Evolutionary conservation across 2,797 vertebrate genomes (phyloP).

Genomic region (Tinamus major): DNA sequence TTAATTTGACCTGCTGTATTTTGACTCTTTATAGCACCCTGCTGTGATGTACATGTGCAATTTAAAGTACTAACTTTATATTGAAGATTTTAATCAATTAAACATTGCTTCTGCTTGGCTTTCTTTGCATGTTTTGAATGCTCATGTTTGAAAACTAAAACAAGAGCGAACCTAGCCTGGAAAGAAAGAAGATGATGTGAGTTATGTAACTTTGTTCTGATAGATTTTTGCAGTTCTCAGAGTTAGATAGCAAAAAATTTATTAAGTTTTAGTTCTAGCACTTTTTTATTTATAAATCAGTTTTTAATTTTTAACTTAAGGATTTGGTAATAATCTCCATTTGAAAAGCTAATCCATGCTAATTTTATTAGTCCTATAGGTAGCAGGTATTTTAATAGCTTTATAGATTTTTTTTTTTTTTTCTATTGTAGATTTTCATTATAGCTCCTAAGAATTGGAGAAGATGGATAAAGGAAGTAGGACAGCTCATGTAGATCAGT

Average conservation of each 20-base stretch:
- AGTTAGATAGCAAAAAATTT: neutral
- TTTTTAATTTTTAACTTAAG: neutral
- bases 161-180: neutral
- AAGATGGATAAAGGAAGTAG: neutral
- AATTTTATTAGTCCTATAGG: neutral
- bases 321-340: neutral
- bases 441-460: neutral
- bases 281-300: neutral
- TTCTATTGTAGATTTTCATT: neutral
- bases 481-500: rapidly evolving
- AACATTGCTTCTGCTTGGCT: neutral
- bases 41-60: neutral
- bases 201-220: neutral
- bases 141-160: neutral
- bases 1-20: neutral
- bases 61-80: neutral
- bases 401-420: too few relatives aligned
- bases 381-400: too few relatives aligned
- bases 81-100: neutral
- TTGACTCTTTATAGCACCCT: neutral
- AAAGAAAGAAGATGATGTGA: neutral
- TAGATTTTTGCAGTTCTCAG: neutral
- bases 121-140: neutral
- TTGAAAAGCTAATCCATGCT: neutral
- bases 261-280: neutral